Conservation (phyloP, 2,888 invertebrate species). For the Phlogophora meticulosa region DNA sequence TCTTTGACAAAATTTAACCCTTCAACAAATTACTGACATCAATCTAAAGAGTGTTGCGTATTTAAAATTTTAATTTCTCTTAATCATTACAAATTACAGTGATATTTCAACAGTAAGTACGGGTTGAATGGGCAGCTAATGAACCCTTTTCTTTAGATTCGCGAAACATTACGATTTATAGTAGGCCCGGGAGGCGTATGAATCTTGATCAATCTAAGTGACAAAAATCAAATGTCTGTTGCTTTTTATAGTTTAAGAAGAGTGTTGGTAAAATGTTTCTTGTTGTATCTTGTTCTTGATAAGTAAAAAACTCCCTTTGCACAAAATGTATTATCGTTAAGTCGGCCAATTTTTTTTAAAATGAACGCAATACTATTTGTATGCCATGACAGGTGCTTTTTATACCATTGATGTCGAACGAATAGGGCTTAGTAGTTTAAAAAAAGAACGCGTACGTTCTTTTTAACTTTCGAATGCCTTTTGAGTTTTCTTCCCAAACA, state of each 20-base stretch:
- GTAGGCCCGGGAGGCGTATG: constrained; percentile 41
- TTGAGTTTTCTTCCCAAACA: background rate
- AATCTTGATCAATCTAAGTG: constrained; percentile 50
- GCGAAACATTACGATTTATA: constrained; percentile 55
- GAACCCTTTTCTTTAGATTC: constrained; percentile 52
- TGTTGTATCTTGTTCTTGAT: too few species aligned
- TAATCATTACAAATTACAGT: constrained; percentile 56
- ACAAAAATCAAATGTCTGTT: constrained; percentile 34
- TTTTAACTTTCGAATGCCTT: background rate
- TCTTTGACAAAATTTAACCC: constrained; percentile 22
- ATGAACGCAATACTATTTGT: too few species aligned
- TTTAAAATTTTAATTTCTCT: constrained; percentile 36
- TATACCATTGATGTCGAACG: too few species aligned
- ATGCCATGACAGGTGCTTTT: too few species aligned
- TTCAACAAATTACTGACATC: constrained; percentile 31
- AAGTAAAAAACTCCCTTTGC: background rate
- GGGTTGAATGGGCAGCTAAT: constrained; percentile 57
- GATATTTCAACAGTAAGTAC: constrained; percentile 51
- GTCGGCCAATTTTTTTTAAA: too few species aligned
- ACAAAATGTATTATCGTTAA: too few species aligned
- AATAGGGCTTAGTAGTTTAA: too few species aligned
- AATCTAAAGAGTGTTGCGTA: constrained; percentile 11
- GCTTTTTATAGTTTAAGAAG: background rate
- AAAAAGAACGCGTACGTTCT: too few species aligned
- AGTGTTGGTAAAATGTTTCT: background rate